Base-by-base conservation (phyloP, 2,113 vertebrate genomes). In the Hippocampus barbouri region DNA sequence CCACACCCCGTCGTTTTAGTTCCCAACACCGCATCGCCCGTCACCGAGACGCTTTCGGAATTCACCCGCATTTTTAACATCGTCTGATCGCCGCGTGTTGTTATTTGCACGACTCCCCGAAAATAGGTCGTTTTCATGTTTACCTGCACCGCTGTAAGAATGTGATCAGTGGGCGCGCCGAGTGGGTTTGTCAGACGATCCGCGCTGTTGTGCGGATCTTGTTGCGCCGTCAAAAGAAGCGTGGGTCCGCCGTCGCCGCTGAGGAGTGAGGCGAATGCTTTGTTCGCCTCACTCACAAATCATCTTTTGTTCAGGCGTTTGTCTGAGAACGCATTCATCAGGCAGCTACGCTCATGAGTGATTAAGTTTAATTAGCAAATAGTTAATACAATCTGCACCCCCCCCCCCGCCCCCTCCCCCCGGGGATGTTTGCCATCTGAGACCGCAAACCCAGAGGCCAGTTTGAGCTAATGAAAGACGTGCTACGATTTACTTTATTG, bases 341-440 rank as follows among this genome's bases (percentile, higher is more conserved):
- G 63, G 63, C 41, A 16, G 64, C 64, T 66, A 45, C 23, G 27
- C 27, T 53, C 25, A 53, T 53, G 38, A 38, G 25, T 68, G 38
- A 68, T 68, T 34, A 54, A 12, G 27, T 53, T 38, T 38, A 53
- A 68, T 68, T 68, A 68, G 66, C 27, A 54, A 6, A 53, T 53
- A 68, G 66, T 68, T 68, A 34, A 68, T 54, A 38, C 20, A 68
- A 68, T 68, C 27, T 68, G 47, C 4, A 34, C 4, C 34, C 34
- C 34, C 34, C 5, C 34, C 34, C 34, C 34, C 5, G 0, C 5
- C 34, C 34, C 5, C 34, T 38, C 34, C 47, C 66, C 25, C 66
- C 16, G 34, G 66, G 30, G 66, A 68, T 51, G 18, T 53, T 53
- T 68, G 10, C 43, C 66, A 68, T 34, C n/a, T 3, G 45, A 68